A percentile compares a stretch with the other conserved stretches of the same genome.
Evolutionary conservation across 2,113 vertebrate genomes (phyloP).

Genomic region (Tragulus kanchil): DNA sequence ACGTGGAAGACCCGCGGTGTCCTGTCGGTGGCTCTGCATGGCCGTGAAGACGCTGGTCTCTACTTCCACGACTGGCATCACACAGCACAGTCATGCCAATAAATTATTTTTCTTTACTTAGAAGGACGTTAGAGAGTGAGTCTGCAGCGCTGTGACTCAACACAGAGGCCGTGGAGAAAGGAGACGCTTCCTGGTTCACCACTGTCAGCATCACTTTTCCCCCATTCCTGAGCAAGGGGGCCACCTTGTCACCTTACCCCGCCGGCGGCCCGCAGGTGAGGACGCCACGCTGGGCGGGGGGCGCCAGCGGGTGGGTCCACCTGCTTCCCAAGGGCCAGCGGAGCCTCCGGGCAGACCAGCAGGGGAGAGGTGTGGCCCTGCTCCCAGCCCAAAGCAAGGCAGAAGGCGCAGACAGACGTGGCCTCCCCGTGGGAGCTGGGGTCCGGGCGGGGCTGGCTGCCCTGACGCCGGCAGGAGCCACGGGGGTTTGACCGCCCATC

Average conservation of each 20-base stretch:
- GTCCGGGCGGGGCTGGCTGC: neutral
- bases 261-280: neutral
- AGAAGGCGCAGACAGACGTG: neutral
- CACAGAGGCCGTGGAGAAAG: neutral
- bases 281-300: neutral
- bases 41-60: fast-evolving
- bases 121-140: neutral
- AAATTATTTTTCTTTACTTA: neutral
- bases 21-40: fast-evolving
- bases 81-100: fast-evolving
- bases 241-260: neutral
- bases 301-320: fast-evolving
- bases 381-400: neutral
- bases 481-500: fast-evolving
- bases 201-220: fast-evolving
- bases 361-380: too few relatives aligned
- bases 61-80: neutral
- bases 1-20: fast-evolving
- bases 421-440: neutral
- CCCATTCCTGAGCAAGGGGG: neutral
- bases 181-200: too few relatives aligned
- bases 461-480: neutral
- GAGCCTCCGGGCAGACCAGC: neutral
- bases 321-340: too few relatives aligned
- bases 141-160: fast-evolving